Evolutionary conservation across 2,888 invertebrate genomes (phyloP), one percentile per base, ranked within the genome.

Genomic region (Cephus sareptanus): DNA sequence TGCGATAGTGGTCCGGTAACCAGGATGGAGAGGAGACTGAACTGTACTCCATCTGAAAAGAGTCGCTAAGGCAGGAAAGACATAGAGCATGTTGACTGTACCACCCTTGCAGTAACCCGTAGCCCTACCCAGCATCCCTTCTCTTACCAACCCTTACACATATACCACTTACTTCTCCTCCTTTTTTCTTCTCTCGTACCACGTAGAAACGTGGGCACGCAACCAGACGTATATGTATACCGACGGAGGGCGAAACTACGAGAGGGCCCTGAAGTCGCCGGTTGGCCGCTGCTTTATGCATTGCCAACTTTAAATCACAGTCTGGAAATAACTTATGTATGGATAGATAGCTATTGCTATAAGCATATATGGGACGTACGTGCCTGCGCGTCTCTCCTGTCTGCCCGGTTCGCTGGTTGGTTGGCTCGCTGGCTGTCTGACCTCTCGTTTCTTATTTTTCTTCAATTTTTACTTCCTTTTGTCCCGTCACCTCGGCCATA

Each of bases 231-330:
- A 40, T 56, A n/a, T n/a, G n/a, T n/a, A 23, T 23, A 56, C 23
- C 1, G 9, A 56, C 2, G 2, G 56, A 56, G 56, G 9, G 23
- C 56, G 23, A 56, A 23, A 56, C 23, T 56, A 23, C 56, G 56
- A 56, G 23, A 23, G 56, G 23, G 56, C 56, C 56, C 56, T 56
- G 56, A 56, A 56, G 23, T 56, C 56, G 23, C 56, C 56, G 56
- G 56, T 56, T 56, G 56, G 56, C 34, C 30, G 37, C 68, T 31
- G 56, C 77, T 79, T 82, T 84, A 83, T 84, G 84, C 82, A 85
- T 83, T 83, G 86, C 83, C 83, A 85, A 85, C 83, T 83, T 83
- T 84, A 86, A 87, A 88, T 87, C 85, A 87, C 83, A 75, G 81
- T 69, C 79, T 83, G 83, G 82, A 85, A 86, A 85, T 85, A 86